Evolutionary conservation across 2,113 vertebrate genomes (phyloP), one percentile per base, ranked within the genome.

Genomic region (Bostrychus sinensis): DNA sequence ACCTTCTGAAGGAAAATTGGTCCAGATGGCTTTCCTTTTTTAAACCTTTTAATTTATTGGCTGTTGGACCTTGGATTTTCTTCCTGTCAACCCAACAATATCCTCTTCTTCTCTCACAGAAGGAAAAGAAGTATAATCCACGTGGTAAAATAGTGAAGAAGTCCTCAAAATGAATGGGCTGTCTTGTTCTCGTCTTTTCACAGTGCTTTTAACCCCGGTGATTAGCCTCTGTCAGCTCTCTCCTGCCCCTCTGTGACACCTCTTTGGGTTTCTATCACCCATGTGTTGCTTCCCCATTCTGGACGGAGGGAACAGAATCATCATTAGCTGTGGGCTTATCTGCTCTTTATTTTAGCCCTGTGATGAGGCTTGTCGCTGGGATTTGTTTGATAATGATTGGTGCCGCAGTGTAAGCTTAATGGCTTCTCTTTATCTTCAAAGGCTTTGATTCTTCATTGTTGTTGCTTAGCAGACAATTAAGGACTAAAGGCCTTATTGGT

Each of bases 371-470:
- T 83, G 81, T 88, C 62, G 26, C 71, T 79, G 77, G 76, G 78
- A 84, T 88, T 87, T 83, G 73, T 77, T 69, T 84, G 88, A 89
- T 91, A 83, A 83, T 89, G 86, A 88, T 82, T 88, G 78, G 84
- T 82, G 74, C 83, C 59, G 77, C 75, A 51, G 74, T 80, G 72
- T 83, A 82, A 66, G 70, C 86, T 79, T 90, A 91, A 89, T 87
- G 81, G 83, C 78, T 86, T 88, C 78, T 66, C 78, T 91, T 88
- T 87, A 90, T 92, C 89, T 89, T 80, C 77, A 84, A 89, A 88
- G 85, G 73, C 75, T 86, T 86, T 80, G 82, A 77, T 84, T 79
- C 71, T 71, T 80, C 77, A 75, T 84, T 85, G 81, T 83, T 84
- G 84, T 89, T 83, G 75, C 85, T 83, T 80, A 78, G 80, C 68